Evolutionary conservation across 2,113 vertebrate genomes (phyloP).

Genomic region (Podarcis cretensis): DNA sequence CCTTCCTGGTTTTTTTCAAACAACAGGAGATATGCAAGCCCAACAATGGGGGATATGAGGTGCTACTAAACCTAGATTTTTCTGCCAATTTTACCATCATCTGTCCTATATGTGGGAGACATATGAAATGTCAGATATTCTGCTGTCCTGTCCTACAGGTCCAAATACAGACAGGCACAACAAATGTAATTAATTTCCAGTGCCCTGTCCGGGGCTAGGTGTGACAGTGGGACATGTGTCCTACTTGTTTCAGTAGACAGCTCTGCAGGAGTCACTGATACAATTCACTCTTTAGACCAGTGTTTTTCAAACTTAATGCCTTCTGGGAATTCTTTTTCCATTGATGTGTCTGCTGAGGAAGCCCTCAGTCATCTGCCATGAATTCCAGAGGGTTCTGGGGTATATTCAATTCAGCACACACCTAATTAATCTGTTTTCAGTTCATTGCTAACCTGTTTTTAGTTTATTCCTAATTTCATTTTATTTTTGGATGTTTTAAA

Average conservation of each 20-base stretch:
- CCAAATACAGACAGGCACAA: too few species aligned
- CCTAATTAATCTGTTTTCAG: background rate
- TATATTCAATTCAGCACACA: background rate
- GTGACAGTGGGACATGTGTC: background rate
- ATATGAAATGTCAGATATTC: background rate
- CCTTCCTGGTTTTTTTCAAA: too few species aligned
- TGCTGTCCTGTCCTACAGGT: too few species aligned
- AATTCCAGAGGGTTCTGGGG: background rate
- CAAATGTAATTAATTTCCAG: background rate
- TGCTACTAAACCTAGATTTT: background rate
- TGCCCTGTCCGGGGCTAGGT: background rate
- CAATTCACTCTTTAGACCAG: background rate
- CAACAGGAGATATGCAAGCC: background rate
- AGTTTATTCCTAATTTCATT: too few species aligned
- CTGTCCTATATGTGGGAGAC: background rate
- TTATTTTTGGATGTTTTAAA: too few species aligned
- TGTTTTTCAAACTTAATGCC: background rate
- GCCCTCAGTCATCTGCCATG: background rate
- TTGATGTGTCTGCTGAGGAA: background rate
- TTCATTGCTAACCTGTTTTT: too few species aligned
- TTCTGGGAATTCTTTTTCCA: background rate
- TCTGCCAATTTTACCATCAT: background rate
- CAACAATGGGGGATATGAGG: background rate
- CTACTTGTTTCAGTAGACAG: background rate
- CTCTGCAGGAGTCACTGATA: background rate